phyloP scores from a whole-genome alignment of 2,113 vertebrate species.

The Melanotaenia duboulayi region DNA sequence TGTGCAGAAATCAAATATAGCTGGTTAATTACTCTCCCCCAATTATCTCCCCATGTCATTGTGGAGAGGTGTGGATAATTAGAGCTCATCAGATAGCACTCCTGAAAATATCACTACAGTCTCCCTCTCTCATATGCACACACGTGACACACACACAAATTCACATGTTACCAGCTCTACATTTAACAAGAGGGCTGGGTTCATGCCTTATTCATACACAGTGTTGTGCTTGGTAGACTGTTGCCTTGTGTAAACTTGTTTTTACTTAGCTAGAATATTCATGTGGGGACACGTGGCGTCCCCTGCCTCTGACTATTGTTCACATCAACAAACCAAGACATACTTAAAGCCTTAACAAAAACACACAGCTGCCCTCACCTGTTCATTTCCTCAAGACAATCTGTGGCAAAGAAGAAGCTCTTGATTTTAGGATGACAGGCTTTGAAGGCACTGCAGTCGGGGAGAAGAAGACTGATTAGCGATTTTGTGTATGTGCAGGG shows the following conservation, averaged over 20 bases:
- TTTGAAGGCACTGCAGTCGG: constrained; percentile 89
- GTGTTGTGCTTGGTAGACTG: constrained; percentile 48
- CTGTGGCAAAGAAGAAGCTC: constrained; percentile 93
- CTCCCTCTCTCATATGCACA: constrained; percentile 29
- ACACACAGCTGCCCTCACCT: constrained; percentile 79
- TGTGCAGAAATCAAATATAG: constrained; percentile 65
- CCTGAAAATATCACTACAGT: constrained; percentile 47
- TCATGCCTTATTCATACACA: constrained; percentile 68
- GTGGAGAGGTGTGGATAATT: constrained; percentile 74
- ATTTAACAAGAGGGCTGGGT: constrained; percentile 42
- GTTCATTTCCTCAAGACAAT: constrained; percentile 95
- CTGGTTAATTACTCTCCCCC: constrained; percentile 65
- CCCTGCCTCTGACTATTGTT: constrained; percentile 33
- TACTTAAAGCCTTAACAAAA: background rate
- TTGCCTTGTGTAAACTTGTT: constrained; percentile 65
- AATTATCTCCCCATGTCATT: constrained; percentile 68
- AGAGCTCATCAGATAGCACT: constrained; percentile 70
- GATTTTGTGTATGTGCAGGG: background rate
- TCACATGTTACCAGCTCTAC: constrained; percentile 14
- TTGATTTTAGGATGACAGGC: constrained; percentile 94
- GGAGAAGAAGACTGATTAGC: constrained; percentile 61
- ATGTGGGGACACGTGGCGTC: constrained; percentile 53
- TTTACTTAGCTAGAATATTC: constrained; percentile 68
- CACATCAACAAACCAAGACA: constrained; percentile 28
- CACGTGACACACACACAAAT: constrained; percentile 28